Evolutionary conservation across 1,140 invertebrate genomes (phyloP).

Genomic region (Latrodectus geometricus): DNA sequence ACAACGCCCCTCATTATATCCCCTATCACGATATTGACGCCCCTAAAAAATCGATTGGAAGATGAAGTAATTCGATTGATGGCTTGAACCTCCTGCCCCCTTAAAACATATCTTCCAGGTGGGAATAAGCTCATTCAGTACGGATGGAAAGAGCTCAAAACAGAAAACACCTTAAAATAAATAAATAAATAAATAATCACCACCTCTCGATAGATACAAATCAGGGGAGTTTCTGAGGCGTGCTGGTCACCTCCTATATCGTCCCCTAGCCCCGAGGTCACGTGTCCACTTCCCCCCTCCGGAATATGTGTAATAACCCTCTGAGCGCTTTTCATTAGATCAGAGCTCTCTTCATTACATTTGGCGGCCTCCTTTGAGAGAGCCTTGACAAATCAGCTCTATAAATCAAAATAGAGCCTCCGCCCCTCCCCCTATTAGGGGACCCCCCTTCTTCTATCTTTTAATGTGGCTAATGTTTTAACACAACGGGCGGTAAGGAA

Average conservation of each 20-base stretch:
- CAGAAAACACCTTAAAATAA: not conserved
- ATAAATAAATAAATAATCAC: slow-evolving; percentile 1
- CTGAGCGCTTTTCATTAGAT: slow-evolving; percentile 28
- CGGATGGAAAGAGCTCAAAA: not conserved
- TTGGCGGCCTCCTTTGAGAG: slow-evolving; percentile 42
- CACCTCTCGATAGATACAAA: slow-evolving; percentile 40
- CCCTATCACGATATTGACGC: slow-evolving; percentile 57
- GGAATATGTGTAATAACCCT: slow-evolving; percentile 14
- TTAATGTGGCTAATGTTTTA: slow-evolving; percentile 57
- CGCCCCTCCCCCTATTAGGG: not conserved
- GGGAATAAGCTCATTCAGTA: not conserved
- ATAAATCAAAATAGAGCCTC: slow-evolving; percentile 49
- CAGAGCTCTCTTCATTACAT: slow-evolving; percentile 51
- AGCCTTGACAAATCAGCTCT: slow-evolving; percentile 54
- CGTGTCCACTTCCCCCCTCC: not conserved
- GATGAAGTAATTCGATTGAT: slow-evolving; percentile 19
- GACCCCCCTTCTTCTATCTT: slow-evolving; percentile 6
- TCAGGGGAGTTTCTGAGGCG: slow-evolving; percentile 43
- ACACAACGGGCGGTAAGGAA: slow-evolving; percentile 14
- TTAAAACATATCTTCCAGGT: not conserved
- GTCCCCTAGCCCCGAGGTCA: not conserved
- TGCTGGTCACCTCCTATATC: slow-evolving; percentile 46
- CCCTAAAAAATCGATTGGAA: slow-evolving; percentile 50
- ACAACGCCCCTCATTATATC: slow-evolving; percentile 54
- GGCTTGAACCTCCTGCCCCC: not conserved